phyloP scores from a whole-genome alignment of 2,888 invertebrate species.

The Drosophila cognata region DNA sequence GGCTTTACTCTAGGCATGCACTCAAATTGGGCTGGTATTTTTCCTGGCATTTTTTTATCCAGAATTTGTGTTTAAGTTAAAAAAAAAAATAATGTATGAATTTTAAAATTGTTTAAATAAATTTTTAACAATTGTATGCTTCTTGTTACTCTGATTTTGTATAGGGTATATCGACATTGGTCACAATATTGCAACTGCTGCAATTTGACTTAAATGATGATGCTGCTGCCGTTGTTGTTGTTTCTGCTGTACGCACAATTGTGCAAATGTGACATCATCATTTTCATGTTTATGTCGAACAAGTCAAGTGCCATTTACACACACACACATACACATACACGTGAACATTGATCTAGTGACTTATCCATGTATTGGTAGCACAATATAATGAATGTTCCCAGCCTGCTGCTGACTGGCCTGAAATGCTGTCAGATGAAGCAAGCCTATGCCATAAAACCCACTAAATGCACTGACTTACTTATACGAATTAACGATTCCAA shows the following conservation, averaged over 20 bases:
- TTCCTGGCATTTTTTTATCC: background rate
- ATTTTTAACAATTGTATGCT: background rate
- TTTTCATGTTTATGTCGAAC: constrained; percentile 81
- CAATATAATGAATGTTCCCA: constrained; percentile 71
- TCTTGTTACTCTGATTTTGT: background rate
- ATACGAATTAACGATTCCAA: constrained; percentile 57
- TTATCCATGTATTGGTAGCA: constrained; percentile 22
- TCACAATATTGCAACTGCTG: background rate
- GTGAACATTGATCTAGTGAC: constrained; percentile 29
- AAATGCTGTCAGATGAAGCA: constrained; percentile 77
- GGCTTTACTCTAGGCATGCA: constrained; percentile 20
- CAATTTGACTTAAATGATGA: constrained; percentile 40
- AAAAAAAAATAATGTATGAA: background rate
- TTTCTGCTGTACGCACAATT: constrained; percentile 75
- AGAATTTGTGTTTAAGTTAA: background rate
- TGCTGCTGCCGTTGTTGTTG: constrained; percentile 27
- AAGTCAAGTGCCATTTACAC: constrained; percentile 77
- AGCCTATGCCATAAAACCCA: constrained; percentile 73
- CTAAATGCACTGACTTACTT: constrained; percentile 76
- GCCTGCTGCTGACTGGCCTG: constrained; percentile 72
- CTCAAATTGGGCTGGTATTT: background rate
- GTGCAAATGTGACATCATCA: constrained; percentile 81
- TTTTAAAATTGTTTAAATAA: background rate
- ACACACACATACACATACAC: constrained; percentile 33
- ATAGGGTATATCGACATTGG: constrained; percentile 26